A percentile compares a stretch with the other conserved stretches of the same genome.
phyloP scores from a whole-genome alignment of 2,113 vertebrate species.

The Onychorhynchus coronatus region DNA sequence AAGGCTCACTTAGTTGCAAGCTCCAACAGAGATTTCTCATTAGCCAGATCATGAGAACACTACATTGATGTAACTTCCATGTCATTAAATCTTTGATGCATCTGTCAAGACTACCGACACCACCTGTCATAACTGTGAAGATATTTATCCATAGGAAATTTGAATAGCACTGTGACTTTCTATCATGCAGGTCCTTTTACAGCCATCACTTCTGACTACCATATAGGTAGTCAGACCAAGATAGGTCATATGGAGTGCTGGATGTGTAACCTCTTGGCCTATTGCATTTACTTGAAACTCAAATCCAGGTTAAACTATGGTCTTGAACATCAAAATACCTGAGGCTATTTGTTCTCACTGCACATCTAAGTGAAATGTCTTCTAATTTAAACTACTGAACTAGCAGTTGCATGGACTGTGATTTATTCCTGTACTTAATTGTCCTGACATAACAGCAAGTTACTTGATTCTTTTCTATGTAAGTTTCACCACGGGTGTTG shows the following conservation, averaged over 20 bases:
- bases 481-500: background rate
- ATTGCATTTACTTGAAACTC: background rate
- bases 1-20: constrained; percentile 34
- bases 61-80: constrained; percentile 15
- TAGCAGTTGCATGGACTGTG: rapidly evolving
- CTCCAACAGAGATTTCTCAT: constrained; percentile 45
- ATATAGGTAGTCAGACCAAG: no score
- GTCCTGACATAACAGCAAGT: background rate
- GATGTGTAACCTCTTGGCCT: background rate
- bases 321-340: background rate
- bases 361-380: background rate
- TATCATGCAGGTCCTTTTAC: background rate
- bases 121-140: constrained; percentile 32
- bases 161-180: background rate
- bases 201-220: background rate
- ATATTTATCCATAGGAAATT: background rate
- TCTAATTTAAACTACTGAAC: background rate
- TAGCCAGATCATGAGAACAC: background rate
- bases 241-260: background rate
- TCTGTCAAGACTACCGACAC: background rate
- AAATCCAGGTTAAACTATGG: background rate
- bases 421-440: background rate
- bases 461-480: background rate
- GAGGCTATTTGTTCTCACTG: background rate
- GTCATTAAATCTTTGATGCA: constrained; percentile 45